These are phyloP conservation scores for Augochlorella aurata DNA, from an alignment of 2,888 invertebrate genomes.

Conservation along the genomic window DNA sequence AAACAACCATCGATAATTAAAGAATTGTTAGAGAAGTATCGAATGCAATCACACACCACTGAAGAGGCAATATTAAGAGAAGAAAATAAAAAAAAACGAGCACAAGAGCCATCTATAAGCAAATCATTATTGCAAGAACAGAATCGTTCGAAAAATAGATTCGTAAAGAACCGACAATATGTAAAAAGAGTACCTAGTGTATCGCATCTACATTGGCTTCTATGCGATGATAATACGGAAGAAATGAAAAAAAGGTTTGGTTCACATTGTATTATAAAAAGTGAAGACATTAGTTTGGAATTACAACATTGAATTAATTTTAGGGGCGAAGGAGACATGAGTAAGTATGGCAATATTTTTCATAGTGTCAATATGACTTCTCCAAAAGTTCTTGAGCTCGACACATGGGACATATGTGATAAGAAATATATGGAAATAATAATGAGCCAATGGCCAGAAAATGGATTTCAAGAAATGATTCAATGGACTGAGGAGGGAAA, in stretches of 20 bases:
- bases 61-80: background rate
- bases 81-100: background rate
- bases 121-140: background rate
- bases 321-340: background rate
- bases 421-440: conserved; percentile 87
- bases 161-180: too few species aligned
- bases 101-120: background rate
- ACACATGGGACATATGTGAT: conserved; percentile 88
- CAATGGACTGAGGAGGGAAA: conserved; percentile 97
- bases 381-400: conserved; percentile 81
- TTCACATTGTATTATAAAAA: background rate
- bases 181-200: background rate
- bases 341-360: background rate
- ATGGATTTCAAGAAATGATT: conserved; percentile 96
- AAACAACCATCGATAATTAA: background rate
- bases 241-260: background rate
- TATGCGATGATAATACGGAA: background rate
- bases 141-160: too few species aligned
- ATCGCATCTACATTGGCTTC: background rate
- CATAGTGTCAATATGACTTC: background rate
- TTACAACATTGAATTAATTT: background rate
- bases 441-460: conserved; percentile 89
- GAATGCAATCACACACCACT: too few species aligned
- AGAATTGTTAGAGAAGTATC: background rate
- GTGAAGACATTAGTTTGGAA: background rate